phyloP scores from a whole-genome alignment of 2,113 vertebrate species.

The Fregata magnificens region DNA sequence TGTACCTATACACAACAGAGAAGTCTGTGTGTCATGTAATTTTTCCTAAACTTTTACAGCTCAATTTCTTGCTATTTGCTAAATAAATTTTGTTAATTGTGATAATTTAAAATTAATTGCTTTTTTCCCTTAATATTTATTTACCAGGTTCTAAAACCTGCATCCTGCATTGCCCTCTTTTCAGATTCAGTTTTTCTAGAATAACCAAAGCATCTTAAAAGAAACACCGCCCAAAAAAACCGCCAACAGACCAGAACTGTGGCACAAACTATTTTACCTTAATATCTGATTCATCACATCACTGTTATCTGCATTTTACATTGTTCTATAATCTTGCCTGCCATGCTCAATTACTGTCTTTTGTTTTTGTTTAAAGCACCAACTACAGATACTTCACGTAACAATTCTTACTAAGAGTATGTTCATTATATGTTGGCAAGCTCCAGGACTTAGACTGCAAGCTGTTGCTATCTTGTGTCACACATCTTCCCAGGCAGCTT shows the following conservation, averaged over 20 bases:
- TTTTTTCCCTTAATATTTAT: background rate
- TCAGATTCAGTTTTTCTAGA: background rate
- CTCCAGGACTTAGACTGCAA: background rate
- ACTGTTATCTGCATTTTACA: background rate
- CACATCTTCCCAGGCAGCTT: background rate
- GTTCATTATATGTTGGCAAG: background rate
- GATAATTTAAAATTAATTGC: background rate
- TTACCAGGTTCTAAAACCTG: background rate
- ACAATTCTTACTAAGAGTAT: background rate
- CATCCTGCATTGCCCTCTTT: background rate
- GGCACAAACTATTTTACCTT: background rate
- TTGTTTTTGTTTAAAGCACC: background rate
- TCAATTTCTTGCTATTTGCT: background rate
- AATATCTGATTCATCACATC: background rate
- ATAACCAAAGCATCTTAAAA: background rate
- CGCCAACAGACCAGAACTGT: background rate
- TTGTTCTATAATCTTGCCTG: background rate
- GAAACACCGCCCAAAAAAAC: accelerated
- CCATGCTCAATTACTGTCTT: background rate
- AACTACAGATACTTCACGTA: background rate
- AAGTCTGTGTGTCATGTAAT: background rate
- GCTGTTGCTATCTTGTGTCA: accelerated
- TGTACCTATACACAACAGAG: background rate
- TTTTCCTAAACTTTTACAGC: background rate
- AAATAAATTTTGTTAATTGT: background rate